Evolutionary conservation across 1,140 invertebrate species (phyloP).

Genomic region (Acromyrmex echinatior): DNA sequence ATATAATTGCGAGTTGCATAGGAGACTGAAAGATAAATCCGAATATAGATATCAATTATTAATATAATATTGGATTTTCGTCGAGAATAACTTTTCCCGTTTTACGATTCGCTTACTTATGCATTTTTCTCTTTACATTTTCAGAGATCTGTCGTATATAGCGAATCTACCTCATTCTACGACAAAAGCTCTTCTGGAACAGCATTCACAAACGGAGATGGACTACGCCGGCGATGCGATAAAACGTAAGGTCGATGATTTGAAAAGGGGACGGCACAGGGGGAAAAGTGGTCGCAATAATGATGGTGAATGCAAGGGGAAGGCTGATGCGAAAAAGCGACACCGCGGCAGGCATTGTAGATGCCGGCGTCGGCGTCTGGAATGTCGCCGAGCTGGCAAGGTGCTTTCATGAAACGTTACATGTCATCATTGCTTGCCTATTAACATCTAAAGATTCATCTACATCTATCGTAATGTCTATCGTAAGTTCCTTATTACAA

Average conservation of each 20-base stretch:
- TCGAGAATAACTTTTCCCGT: background rate
- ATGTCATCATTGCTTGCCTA: slow-evolving; percentile 18
- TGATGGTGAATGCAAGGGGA: slow-evolving; percentile 54
- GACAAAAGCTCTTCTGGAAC: slow-evolving; percentile 51
- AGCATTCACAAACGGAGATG: slow-evolving; percentile 48
- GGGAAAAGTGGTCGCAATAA: slow-evolving; percentile 44
- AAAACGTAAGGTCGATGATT: slow-evolving; percentile 66
- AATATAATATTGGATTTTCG: background rate
- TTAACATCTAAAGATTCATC: background rate
- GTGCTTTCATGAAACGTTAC: slow-evolving; percentile 53
- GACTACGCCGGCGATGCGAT: slow-evolving; percentile 35
- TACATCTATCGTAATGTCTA: too few relatives aligned
- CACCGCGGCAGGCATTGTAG: slow-evolving; percentile 55
- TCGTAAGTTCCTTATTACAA: too few relatives aligned
- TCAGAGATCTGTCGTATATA: slow-evolving; percentile 49
- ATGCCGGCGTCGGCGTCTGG: slow-evolving; percentile 69
- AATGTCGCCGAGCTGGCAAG: slow-evolving; percentile 70
- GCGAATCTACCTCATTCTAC: slow-evolving; percentile 58
- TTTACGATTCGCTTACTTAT: background rate
- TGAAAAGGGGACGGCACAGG: slow-evolving; percentile 55
- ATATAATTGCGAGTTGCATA: background rate
- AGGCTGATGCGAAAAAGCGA: slow-evolving; percentile 52
- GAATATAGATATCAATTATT: background rate
- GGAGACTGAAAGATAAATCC: background rate
- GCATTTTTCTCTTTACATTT: background rate